Conservation (phyloP, 2,888 invertebrate genomes). For the Torymus tubicola region DNA sequence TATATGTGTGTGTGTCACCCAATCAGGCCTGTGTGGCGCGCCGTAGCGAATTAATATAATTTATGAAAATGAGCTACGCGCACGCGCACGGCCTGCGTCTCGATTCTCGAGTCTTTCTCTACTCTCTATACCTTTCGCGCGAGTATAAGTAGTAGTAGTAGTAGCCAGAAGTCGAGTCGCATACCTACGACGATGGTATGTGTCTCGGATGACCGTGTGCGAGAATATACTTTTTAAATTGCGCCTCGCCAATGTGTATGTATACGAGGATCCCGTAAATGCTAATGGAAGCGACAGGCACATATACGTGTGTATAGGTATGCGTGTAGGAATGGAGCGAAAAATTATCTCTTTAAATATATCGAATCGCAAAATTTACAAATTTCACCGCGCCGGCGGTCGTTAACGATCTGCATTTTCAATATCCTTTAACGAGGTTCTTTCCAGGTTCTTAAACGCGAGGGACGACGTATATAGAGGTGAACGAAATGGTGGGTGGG, state of each 20-base stretch:
- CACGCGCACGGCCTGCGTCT: conserved; percentile 59
- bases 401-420: conserved; percentile 1
- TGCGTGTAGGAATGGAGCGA: neutral
- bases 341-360: conserved; percentile 25
- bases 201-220: conserved; percentile 10
- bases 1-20: conserved; percentile 66
- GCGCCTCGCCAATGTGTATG: neutral
- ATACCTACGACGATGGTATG: conserved; percentile 3
- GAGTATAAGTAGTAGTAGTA: no score
- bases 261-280: conserved; percentile 25
- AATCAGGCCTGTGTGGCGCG: conserved; percentile 67
- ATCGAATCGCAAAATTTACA: conserved; percentile 19
- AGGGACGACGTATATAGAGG: no score
- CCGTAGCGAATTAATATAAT: conserved; percentile 73
- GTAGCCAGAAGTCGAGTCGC: conserved; percentile 12
- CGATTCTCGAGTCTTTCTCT: no score
- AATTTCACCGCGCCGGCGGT: neutral
- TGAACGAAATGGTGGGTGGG: no score
- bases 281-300: conserved; percentile 6
- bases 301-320: neutral
- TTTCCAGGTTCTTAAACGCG: no score
- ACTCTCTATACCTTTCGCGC: no score
- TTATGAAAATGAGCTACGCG: conserved; percentile 73
- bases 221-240: conserved; percentile 38
- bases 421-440: neutral